These are phyloP conservation scores for Anadara kagoshimensis DNA, from an alignment of 1,140 invertebrate species.

Conservation along the genomic window DNA sequence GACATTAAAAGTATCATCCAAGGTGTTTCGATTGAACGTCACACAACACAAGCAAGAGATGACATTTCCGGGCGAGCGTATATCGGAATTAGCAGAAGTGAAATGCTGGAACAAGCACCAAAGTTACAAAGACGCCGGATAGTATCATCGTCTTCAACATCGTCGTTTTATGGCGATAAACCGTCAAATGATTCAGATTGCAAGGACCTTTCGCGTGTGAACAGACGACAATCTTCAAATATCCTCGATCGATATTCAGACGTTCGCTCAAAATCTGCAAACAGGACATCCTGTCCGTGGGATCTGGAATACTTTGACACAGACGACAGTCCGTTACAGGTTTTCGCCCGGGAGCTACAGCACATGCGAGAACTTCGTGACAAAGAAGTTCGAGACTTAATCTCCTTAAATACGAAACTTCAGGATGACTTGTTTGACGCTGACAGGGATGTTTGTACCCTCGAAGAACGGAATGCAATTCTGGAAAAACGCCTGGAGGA, in stretches of 20 bases:
- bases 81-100: conserved; percentile 33
- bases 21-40: conserved; percentile 33
- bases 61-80: conserved; percentile 29
- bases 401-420: conserved; percentile 35
- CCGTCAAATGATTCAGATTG: conserved; percentile 9
- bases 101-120: conserved; percentile 4
- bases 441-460: conserved; percentile 29
- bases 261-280: conserved; percentile 11
- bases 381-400: conserved; percentile 34
- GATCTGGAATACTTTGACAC: conserved; percentile 37
- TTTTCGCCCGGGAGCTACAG: conserved; percentile 32
- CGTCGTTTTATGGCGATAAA: conserved; percentile 34
- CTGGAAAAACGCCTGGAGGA: conserved; percentile 31
- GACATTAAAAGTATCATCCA: conserved; percentile 39
- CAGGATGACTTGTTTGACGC: conserved; percentile 37
- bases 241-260: conserved; percentile 6
- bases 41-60: conserved; percentile 13
- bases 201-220: conserved; percentile 15
- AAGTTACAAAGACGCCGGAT: conserved; percentile 7
- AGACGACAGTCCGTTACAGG: conserved; percentile 31
- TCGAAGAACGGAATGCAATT: conserved; percentile 31
- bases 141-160: conserved; percentile 10
- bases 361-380: conserved; percentile 38
- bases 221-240: background rate
- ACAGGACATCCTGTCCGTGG: conserved; percentile 39